Conservation (phyloP, 2,113 vertebrate genomes). For the Callipepla squamata region DNA sequence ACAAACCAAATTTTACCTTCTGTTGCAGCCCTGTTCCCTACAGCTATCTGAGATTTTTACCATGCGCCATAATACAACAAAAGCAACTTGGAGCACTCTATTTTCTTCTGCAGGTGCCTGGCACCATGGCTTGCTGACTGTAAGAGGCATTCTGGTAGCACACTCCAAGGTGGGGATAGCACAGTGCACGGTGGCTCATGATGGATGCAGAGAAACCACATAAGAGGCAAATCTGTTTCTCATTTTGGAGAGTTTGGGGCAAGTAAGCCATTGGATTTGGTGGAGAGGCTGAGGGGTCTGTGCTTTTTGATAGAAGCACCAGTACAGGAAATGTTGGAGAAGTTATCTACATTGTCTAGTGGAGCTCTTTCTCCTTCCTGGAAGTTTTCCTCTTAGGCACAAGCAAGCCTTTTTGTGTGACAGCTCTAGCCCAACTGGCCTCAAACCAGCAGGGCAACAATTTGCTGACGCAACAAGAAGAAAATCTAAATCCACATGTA, state of each 20-base stretch:
- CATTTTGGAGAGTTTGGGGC: background rate
- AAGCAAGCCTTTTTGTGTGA: background rate
- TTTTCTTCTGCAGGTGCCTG: background rate
- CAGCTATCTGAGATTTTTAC: background rate
- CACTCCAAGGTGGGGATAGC: fast-evolving
- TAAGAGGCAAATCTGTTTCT: background rate
- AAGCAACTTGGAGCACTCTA: background rate
- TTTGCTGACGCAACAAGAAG: background rate
- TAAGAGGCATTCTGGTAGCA: background rate
- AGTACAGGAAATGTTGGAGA: background rate
- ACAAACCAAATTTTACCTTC: background rate
- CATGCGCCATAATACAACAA: background rate
- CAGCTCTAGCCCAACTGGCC: background rate
- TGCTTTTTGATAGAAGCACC: background rate
- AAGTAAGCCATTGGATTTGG: background rate
- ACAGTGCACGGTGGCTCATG: background rate
- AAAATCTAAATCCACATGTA: background rate
- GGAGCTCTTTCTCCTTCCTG: background rate
- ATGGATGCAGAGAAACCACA: background rate
- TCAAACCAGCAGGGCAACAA: background rate
- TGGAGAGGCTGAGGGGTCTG: fast-evolving
- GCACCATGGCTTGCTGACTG: fast-evolving
- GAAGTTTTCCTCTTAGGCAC: background rate
- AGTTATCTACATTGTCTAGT: background rate
- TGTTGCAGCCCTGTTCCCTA: background rate